Evolutionary conservation across 2,797 vertebrate species (phyloP).

Genomic region (Malacoraja senta): DNA sequence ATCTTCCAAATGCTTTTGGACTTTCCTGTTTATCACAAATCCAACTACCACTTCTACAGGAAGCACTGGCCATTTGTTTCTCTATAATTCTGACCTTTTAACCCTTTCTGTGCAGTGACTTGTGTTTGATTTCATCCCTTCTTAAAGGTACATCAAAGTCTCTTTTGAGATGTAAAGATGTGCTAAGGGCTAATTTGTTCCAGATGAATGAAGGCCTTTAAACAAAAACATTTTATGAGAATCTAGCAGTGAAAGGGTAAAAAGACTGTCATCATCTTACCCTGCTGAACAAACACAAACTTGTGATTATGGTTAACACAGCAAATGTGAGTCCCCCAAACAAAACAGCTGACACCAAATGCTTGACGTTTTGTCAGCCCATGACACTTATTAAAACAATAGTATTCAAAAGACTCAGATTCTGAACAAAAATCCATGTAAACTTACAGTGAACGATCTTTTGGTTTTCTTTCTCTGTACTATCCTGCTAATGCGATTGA

Average conservation of each 20-base stretch:
- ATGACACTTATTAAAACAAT: slow-evolving; percentile 14
- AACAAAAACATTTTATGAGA: slow-evolving; percentile 37
- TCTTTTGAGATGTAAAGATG: slow-evolving; percentile 38
- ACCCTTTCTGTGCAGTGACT: slow-evolving; percentile 34
- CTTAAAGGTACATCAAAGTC: slow-evolving; percentile 38
- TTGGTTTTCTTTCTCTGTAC: neutral
- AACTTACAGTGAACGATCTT: neutral
- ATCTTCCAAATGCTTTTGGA: slow-evolving; percentile 14
- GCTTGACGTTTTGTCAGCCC: neutral
- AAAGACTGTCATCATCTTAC: slow-evolving; percentile 29
- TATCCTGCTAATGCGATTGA: too few species aligned
- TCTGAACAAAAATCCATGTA: neutral
- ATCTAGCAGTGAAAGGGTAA: slow-evolving; percentile 37
- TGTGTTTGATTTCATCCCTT: slow-evolving; percentile 37
- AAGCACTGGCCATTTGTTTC: slow-evolving; percentile 29
- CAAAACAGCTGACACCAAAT: slow-evolving; percentile 20
- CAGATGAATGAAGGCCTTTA: slow-evolving; percentile 37
- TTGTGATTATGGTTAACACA: slow-evolving; percentile 10
- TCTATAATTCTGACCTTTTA: slow-evolving; percentile 35
- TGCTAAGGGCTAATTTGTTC: slow-evolving; percentile 38
- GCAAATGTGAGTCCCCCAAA: slow-evolving; percentile 23
- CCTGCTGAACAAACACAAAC: slow-evolving; percentile 30
- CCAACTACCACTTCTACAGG: slow-evolving; percentile 17
- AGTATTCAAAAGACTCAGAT: neutral
- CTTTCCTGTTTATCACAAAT: slow-evolving; percentile 20